These are phyloP conservation scores for Smutsia temminckii DNA, from an alignment of 2,797 vertebrate species.

Conservation along the genomic window DNA sequence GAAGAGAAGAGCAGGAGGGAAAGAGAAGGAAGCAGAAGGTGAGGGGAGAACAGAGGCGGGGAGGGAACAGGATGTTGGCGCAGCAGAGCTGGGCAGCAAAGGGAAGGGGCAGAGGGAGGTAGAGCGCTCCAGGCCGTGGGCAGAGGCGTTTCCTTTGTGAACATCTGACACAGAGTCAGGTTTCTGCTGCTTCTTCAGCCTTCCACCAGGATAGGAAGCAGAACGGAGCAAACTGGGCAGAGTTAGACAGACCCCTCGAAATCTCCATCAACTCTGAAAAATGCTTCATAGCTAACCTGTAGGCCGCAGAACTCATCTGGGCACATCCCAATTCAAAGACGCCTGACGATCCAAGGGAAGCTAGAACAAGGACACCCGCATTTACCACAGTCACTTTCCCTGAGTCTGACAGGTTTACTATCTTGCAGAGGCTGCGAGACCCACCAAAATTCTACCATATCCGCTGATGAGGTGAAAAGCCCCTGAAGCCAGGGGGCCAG, in stretches of 20 bases:
- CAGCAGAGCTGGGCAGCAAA: not conserved
- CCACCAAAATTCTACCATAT: not conserved
- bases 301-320: not conserved
- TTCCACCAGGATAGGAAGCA: not conserved
- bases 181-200: not conserved
- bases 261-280: not conserved
- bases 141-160: not conserved
- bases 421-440: not conserved
- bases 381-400: not conserved
- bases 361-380: not conserved
- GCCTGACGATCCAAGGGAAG: not conserved
- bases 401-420: not conserved
- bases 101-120: accelerated
- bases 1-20: not conserved
- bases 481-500: not conserved
- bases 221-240: not conserved
- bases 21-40: not conserved
- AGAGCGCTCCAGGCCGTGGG: not conserved
- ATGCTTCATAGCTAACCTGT: not conserved
- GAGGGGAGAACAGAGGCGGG: too few species aligned
- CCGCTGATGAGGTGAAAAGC: not conserved
- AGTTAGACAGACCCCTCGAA: not conserved
- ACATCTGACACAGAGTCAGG: not conserved
- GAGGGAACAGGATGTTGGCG: not conserved
- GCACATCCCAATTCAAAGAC: not conserved